Evolutionary conservation across 2,888 invertebrate genomes (phyloP).

Genomic region (Glaucopsyche alexis): DNA sequence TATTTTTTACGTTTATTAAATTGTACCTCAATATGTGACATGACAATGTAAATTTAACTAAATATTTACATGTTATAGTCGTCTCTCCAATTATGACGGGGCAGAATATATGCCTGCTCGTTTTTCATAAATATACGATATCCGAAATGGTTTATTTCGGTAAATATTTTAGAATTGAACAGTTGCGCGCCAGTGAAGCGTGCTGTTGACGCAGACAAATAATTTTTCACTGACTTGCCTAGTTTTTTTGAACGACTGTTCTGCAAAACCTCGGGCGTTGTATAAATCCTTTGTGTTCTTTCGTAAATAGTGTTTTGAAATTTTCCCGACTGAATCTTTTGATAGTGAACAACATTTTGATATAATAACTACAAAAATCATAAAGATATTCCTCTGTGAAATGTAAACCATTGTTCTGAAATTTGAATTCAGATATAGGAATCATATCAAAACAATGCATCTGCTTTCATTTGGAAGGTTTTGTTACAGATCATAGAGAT

Average conservation of each 20-base stretch:
- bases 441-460: not conserved
- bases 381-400: not conserved
- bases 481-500: no score
- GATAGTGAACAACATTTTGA: not conserved
- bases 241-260: conserved; percentile 16
- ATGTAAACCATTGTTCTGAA: not conserved
- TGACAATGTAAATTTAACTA: no score
- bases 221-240: conserved; percentile 18
- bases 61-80: no score
- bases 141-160: not conserved
- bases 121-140: not conserved
- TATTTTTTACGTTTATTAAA: no score
- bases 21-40: no score
- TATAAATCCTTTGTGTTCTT: conserved; percentile 16
- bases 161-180: conserved; percentile 22
- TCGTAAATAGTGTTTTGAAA: conserved; percentile 1
- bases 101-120: no score
- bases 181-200: conserved; percentile 15
- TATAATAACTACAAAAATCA: not conserved
- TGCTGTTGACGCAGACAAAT: not conserved
- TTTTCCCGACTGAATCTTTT: conserved; percentile 3
- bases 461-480: no score
- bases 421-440: not conserved
- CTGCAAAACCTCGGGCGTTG: not conserved
- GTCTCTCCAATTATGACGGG: no score